Percentiles rank a stretch among this genome's conserved stretches.
Conservation (phyloP, 2,113 vertebrate genomes). For the Cheirogaleus medius region DNA sequence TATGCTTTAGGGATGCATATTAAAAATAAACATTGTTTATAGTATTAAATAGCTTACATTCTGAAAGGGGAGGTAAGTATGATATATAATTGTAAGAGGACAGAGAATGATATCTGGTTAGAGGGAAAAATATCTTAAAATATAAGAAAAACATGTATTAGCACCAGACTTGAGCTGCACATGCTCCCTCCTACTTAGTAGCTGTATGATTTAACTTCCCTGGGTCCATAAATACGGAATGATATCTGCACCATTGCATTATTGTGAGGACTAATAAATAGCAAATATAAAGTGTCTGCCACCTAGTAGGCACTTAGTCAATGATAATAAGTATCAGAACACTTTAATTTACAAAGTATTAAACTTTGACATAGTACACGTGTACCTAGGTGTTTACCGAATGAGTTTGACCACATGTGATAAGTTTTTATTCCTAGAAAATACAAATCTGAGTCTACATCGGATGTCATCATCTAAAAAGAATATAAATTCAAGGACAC, state of each 20-base stretch:
- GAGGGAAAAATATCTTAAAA: not conserved
- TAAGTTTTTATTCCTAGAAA: constrained; percentile 3
- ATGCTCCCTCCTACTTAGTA: not conserved
- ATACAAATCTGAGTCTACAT: not conserved
- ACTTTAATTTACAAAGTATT: not conserved
- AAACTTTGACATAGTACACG: not conserved
- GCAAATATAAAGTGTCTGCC: not conserved
- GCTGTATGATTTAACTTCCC: not conserved
- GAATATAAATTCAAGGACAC: not conserved
- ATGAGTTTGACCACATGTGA: not conserved
- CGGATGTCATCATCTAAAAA: not conserved
- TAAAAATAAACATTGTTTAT: not conserved
- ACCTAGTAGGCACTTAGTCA: not conserved
- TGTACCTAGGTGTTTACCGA: not conserved
- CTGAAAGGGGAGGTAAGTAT: not conserved
- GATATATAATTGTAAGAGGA: not conserved
- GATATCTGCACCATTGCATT: not conserved
- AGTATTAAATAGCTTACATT: not conserved
- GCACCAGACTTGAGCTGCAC: not conserved
- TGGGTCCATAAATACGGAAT: not conserved
- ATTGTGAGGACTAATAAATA: not conserved
- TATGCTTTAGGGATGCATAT: not conserved
- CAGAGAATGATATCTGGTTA: not conserved
- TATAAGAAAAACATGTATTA: not conserved
- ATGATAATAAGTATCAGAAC: not conserved